Evolutionary conservation across 2,888 invertebrate species (phyloP).

Genomic region (Allygus modestus): DNA sequence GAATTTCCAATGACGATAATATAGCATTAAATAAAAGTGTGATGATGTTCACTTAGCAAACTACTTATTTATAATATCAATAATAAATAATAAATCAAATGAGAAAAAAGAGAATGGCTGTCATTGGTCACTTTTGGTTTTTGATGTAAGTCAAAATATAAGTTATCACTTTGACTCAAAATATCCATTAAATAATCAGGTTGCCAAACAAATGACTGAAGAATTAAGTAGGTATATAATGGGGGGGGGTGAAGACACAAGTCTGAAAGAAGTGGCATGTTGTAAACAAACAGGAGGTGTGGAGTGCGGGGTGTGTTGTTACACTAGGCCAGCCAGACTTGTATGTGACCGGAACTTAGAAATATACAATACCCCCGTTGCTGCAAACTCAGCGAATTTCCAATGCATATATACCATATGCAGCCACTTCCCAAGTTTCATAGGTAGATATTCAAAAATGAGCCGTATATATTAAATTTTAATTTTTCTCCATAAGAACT

Average conservation of each 20-base stretch:
- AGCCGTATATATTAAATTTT: too few relatives aligned
- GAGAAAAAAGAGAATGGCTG: background rate
- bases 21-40: background rate
- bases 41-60: background rate
- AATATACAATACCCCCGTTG: too few relatives aligned
- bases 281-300: background rate
- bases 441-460: too few relatives aligned
- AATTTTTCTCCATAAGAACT: too few relatives aligned
- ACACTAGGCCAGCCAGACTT: too few relatives aligned
- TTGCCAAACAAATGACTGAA: background rate
- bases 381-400: too few relatives aligned
- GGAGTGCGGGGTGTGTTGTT: background rate
- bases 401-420: too few relatives aligned
- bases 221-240: background rate
- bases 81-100: background rate
- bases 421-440: too few relatives aligned
- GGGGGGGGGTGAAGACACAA: background rate
- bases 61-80: background rate
- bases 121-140: background rate
- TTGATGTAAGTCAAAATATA: background rate
- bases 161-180: background rate
- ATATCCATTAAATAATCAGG: background rate
- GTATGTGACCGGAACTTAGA: background rate
- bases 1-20: too few relatives aligned
- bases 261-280: background rate